These are phyloP conservation scores for Papilio protenor DNA, from an alignment of 2,888 invertebrate genomes.

Conservation along the genomic window DNA sequence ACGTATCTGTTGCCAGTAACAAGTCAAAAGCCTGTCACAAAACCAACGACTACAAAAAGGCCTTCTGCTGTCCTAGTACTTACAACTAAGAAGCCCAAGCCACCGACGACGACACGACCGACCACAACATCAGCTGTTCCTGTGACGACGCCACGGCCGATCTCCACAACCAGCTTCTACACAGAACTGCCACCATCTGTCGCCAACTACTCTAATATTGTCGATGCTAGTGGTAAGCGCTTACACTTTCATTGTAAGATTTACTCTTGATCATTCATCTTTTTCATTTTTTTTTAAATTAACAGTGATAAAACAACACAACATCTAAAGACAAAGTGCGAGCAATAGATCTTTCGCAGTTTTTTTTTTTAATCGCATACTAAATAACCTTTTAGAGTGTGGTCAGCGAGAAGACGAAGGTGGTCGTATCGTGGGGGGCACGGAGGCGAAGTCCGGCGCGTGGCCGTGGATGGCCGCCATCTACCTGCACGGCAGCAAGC, in stretches of 20 bases:
- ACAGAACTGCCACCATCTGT: constrained; percentile 70
- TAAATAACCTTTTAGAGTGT: constrained; percentile 85
- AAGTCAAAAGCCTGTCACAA: constrained; percentile 62
- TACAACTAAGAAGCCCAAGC: constrained; percentile 66
- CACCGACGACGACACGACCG: constrained; percentile 57
- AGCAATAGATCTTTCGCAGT: no score
- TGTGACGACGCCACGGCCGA: constrained; percentile 58
- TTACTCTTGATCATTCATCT: no score
- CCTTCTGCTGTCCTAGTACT: constrained; percentile 67
- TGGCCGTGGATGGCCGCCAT: constrained; percentile 99
- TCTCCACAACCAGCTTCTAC: constrained; percentile 76
- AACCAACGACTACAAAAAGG: constrained; percentile 60
- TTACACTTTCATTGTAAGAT: background rate
- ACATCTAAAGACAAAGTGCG: no score
- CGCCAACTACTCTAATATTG: constrained; percentile 80
- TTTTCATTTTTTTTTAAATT: no score
- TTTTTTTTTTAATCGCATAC: background rate
- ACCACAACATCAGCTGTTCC: constrained; percentile 55
- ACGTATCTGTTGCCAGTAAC: constrained; percentile 76
- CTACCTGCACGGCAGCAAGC: constrained; percentile 92
- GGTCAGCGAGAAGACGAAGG: constrained; percentile 92
- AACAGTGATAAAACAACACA: no score
- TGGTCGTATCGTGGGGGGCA: constrained; percentile 96
- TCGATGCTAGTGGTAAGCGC: constrained; percentile 80
- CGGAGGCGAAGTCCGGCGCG: constrained; percentile 91